These are phyloP conservation scores for Styela plicata DNA, from an alignment of 23 tunicate species.

Conservation along the genomic window DNA sequence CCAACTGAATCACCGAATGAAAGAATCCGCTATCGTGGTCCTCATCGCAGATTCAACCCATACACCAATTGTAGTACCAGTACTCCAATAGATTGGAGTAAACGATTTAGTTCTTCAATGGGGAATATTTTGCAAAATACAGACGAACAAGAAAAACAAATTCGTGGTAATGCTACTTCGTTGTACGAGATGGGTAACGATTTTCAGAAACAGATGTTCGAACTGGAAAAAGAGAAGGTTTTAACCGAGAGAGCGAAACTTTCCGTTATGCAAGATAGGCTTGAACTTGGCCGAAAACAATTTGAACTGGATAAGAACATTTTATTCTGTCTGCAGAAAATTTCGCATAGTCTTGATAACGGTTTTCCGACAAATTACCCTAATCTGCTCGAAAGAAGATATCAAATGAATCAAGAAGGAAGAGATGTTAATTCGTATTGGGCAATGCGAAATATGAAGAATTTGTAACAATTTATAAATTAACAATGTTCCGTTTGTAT, in stretches of 20 bases:
- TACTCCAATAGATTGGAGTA: background rate
- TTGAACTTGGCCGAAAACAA: background rate
- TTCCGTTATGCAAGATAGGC: slow-evolving; percentile 17
- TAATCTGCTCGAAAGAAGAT: background rate
- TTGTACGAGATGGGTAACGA: background rate
- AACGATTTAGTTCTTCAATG: background rate
- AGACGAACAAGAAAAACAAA: background rate
- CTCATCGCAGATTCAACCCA: background rate
- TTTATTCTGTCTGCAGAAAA: slow-evolving; percentile 13
- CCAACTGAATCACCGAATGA: background rate
- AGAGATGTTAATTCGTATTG: background rate
- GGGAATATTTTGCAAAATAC: background rate
- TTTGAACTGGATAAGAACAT: background rate
- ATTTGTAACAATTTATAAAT: too few relatives aligned
- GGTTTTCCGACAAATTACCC: background rate
- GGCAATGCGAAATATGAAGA: background rate
- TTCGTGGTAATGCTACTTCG: background rate
- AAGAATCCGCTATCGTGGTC: slow-evolving; percentile 5
- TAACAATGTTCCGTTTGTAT: background rate
- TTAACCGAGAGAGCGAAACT: slow-evolving; percentile 23
- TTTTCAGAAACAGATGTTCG: slow-evolving; percentile 8
- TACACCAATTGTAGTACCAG: too few relatives aligned
- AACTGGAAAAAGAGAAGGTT: slow-evolving; percentile 22
- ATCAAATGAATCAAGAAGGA: background rate
- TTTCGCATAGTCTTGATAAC: slow-evolving; percentile 2